Percentiles rank a stretch among this genome's conserved stretches.
phyloP scores from a whole-genome alignment of 1,140 invertebrate species.

The Papilio dardanus region DNA sequence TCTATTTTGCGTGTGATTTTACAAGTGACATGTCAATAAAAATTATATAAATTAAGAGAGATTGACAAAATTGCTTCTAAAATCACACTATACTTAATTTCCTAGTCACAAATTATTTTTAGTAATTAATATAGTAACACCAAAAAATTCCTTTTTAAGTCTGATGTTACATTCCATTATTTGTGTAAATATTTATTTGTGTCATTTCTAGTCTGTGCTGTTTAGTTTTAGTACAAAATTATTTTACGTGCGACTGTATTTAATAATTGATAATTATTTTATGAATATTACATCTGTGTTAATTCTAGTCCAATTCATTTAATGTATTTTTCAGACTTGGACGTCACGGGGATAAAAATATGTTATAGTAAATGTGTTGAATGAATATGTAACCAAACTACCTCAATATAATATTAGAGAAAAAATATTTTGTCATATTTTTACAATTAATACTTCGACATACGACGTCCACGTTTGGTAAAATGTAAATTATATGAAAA shows the following conservation, averaged over 20 bases:
- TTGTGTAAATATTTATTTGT: constrained; percentile 40
- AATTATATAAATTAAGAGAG: constrained; percentile 34
- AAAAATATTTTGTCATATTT: constrained; percentile 43
- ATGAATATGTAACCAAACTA: constrained; percentile 39
- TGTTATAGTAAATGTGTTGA: constrained; percentile 37
- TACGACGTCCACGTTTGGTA: constrained; percentile 54
- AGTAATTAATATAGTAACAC: constrained; percentile 30
- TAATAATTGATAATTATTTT: constrained; percentile 63
- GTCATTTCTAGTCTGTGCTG: constrained; percentile 57
- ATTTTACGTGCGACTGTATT: constrained; percentile 76
- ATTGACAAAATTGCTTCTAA: constrained; percentile 27
- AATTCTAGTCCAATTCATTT: constrained; percentile 80
- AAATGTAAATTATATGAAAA: constrained; percentile 49
- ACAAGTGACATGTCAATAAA: constrained; percentile 21
- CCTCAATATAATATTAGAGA: constrained; percentile 46
- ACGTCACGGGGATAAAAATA: constrained; percentile 48
- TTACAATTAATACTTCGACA: constrained; percentile 37
- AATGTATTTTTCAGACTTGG: constrained; percentile 68
- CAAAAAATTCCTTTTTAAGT: constrained; percentile 42
- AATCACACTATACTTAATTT: constrained; percentile 30
- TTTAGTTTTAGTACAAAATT: constrained; percentile 46
- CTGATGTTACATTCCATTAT: constrained; percentile 47
- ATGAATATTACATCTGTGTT: constrained; percentile 70
- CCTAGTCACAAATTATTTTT: constrained; percentile 29
- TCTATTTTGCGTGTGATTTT: constrained; percentile 28